Base-by-base conservation (phyloP, 1,140 invertebrate genomes). In the Aphelinus atriplicis region DNA sequence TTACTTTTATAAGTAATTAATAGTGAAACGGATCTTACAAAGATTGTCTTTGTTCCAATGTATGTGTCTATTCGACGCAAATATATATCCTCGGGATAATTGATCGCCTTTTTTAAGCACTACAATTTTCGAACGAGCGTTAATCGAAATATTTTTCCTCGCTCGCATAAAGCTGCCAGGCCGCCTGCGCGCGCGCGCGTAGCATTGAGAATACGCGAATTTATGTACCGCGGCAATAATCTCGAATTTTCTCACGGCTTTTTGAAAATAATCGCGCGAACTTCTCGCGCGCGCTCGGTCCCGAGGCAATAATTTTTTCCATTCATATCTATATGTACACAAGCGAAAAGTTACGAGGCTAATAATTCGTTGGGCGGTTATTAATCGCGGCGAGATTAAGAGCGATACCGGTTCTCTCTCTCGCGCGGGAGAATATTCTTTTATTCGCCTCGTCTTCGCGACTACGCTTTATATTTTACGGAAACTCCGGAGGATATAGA, bases 301-400 rank as follows among this genome's bases (percentile, higher is more conserved):
- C 26, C 46, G 58, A 63, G 2, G 47, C 62, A 9, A 73, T 73
- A 58, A 64, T 60, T 67, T 26, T 26, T 26, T 26, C 26, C 26
- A 26, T 26, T 26, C 26, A 26, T 26, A 26, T 26, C 55, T 45
- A 7, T 45, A 50, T 55, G 45, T 43, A 50, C 48, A 55, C 2
- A 66, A 50, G 55, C n/a, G 64, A 72, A 81, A 83, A 84, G 73
- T 79, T 81, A 79, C 77, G 78, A 81, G 78, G 78, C 77, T 71
- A 68, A 73, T 73, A 78, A 82, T 81, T 82, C 79, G 75, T 79
- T 81, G 77, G 77, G 68, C 72, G 79, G 79, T 83, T 83, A 84
- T 85, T 84, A 83, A 84, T 84, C 80, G 81, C 71, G 67, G 71
- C 73, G 55, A 82, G 80, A 83, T 84, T 82, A 82, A 83, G 79